Evolutionary conservation across 2,888 invertebrate genomes (phyloP), one percentile per base, ranked within the genome.

Genomic region (Diploptera punctata): DNA sequence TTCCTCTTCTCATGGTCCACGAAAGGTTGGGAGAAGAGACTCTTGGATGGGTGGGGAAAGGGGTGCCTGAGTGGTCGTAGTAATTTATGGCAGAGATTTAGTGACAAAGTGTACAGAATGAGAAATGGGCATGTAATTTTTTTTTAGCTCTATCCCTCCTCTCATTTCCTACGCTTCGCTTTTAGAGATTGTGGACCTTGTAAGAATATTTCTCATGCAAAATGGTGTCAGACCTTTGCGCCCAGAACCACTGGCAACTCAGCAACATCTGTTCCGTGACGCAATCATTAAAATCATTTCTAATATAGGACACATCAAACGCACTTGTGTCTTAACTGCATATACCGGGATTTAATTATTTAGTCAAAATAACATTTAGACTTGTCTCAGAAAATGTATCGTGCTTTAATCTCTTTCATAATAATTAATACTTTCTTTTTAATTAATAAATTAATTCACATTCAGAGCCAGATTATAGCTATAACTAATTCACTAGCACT

Each of bases 51-150:
- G n/a, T n/a, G 19, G 52, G 49, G 3, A 57, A 29, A 29, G 29
- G 16, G n/a, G 31, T 26, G 57, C 26, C 29, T 57, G 57, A 57
- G 57, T 57, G 57, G 57, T 29, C 65, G 19, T 18, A 7, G 65
- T 47, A 65, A 65, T 65, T 65, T 65, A 65, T 65, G 47, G 65
- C 65, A 26, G 24, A 65, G 65, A 65, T 65, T 65, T 47, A 65
- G 65, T 65, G 65, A 65, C 65, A 65, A 65, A 65, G 44, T 65
- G 65, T 47, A 47, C 29, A 29, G 47, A n/a, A 69, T 69, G 68
- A 60, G 52, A 68, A 68, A 68, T 65, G 65, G 65, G 65, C 44
- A 65, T 65, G 65, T 65, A 65, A 44, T 68, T 49, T 68, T 68
- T 62, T 68, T 54, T 57, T n/a, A 54, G 29, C 16, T 29, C 57